Percentiles rank a stretch among this genome's conserved stretches.
phyloP scores from a whole-genome alignment of 2,888 invertebrate genomes.

The Gymnoscelis rufifasciata region DNA sequence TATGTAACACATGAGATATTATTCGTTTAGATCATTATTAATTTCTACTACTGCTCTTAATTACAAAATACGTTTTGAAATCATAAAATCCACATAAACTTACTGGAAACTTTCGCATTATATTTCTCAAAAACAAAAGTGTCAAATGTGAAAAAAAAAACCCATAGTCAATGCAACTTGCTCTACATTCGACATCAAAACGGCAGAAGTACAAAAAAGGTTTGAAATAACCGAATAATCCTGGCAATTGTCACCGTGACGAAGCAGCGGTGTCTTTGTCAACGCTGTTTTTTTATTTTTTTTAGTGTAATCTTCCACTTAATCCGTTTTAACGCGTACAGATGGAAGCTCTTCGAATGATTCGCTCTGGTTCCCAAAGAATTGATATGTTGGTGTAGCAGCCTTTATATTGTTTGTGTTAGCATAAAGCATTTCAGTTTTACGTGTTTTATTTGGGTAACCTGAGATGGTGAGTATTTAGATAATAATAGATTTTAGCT shows the following conservation, averaged over 20 bases:
- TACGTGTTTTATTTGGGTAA: neutral
- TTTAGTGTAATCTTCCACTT: constrained; percentile 67
- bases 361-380: constrained; percentile 44
- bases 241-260: constrained; percentile 72
- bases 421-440: neutral
- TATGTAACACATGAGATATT: no score
- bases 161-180: constrained; percentile 24
- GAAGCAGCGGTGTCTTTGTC: constrained; percentile 71
- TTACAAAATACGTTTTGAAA: no score
- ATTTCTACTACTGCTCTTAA: no score
- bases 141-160: neutral
- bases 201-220: constrained; percentile 48
- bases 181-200: constrained; percentile 45
- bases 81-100: no score
- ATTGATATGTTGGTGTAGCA: constrained; percentile 30
- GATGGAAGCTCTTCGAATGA: constrained; percentile 54
- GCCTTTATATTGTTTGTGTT: constrained; percentile 6
- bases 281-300: constrained; percentile 45
- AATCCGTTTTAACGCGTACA: constrained; percentile 77
- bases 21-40: no score
- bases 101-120: no score
- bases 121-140: no score
- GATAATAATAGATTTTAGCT: no score
- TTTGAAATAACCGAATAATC: constrained; percentile 64
- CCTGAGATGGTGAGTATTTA: no score